phyloP scores from a whole-genome alignment of 2,797 vertebrate species.

The Phyllotis vaccarum region DNA sequence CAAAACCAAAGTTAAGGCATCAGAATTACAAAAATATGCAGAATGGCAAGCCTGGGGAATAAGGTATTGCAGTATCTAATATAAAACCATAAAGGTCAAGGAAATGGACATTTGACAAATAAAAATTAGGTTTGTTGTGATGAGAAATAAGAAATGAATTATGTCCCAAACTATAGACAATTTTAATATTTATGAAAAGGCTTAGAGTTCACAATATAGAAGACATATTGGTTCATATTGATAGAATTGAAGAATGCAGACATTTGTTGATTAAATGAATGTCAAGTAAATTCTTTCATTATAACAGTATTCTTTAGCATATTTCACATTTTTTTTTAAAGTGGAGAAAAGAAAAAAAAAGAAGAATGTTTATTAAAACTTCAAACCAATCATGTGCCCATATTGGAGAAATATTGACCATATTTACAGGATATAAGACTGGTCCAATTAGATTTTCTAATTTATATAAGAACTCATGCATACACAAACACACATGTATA shows the following conservation, averaged over 20 bases:
- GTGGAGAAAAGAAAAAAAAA: conserved; percentile 45
- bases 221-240: conserved; percentile 22
- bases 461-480: conserved; percentile 10
- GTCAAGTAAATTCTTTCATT: conserved; percentile 33
- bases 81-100: conserved; percentile 60
- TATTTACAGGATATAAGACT: conserved; percentile 42
- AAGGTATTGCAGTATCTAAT: conserved; percentile 24
- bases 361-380: background rate
- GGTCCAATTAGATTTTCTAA: conserved; percentile 28
- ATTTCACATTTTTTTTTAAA: conserved; percentile 54
- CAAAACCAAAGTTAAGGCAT: conserved; percentile 57
- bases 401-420: background rate
- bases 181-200: conserved; percentile 68
- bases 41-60: background rate
- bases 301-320: conserved; percentile 48
- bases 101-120: conserved; percentile 73
- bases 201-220: conserved; percentile 54
- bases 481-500: background rate
- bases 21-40: conserved; percentile 45
- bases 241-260: conserved; percentile 51
- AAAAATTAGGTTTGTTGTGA: conserved; percentile 69
- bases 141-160: conserved; percentile 71
- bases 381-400: background rate
- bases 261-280: conserved; percentile 57
- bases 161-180: conserved; percentile 55